Conservation (phyloP, 2,113 vertebrate species). For the Paracanthobrama guichenoti region DNA sequence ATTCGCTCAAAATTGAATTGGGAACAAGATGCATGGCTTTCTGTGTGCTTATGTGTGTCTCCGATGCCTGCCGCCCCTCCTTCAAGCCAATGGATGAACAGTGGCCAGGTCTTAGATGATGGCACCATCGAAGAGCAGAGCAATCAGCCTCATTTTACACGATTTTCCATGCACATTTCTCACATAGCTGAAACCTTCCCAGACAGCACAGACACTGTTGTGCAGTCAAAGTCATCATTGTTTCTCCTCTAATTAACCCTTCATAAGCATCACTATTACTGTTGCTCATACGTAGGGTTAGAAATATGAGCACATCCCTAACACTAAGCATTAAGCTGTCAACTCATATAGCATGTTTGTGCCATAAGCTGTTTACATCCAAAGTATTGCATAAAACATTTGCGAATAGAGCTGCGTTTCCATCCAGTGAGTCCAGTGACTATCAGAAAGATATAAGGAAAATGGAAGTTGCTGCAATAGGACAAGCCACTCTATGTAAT, state of each 20-base stretch:
- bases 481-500: no score
- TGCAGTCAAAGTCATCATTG: conserved; percentile 17
- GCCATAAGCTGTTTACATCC: no score
- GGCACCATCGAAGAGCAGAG: conserved; percentile 19
- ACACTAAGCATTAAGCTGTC: not conserved
- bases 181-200: conserved; percentile 53
- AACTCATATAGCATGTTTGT: no score
- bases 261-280: not conserved
- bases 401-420: no score
- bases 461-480: no score
- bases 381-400: no score
- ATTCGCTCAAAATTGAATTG: conserved; percentile 75
- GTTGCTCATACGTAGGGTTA: not conserved
- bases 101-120: not conserved
- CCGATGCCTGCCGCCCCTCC: not conserved
- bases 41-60: not conserved
- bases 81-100: not conserved
- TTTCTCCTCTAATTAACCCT: not conserved
- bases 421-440: no score
- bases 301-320: not conserved
- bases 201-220: conserved; percentile 48
- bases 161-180: conserved; percentile 60
- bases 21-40: conserved; percentile 47
- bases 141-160: conserved; percentile 54
- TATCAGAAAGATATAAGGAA: no score